Evolutionary conservation across 1,140 invertebrate genomes (phyloP).

Genomic region (Oryctes rhinoceros): DNA sequence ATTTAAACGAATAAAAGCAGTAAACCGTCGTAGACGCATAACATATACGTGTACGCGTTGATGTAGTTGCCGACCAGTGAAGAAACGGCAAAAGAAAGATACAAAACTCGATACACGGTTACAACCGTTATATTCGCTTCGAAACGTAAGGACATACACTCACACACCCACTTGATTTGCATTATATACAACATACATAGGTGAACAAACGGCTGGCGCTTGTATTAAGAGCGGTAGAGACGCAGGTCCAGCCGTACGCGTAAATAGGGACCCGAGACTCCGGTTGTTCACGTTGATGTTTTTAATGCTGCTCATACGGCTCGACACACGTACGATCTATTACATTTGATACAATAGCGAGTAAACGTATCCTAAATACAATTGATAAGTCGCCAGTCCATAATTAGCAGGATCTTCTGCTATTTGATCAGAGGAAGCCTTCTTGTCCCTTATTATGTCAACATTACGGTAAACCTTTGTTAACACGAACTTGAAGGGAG

Average conservation of each 20-base stretch:
- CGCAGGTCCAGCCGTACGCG: background rate
- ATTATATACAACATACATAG: slow-evolving; percentile 2
- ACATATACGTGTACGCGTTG: too few species aligned
- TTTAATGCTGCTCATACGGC: background rate
- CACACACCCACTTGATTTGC: slow-evolving; percentile 17
- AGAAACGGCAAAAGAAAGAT: background rate
- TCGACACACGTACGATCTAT: background rate
- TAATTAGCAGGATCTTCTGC: too few species aligned
- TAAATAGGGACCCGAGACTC: background rate
- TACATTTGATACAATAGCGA: background rate
- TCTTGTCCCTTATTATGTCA: too few species aligned
- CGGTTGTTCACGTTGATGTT: background rate
- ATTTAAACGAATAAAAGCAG: too few species aligned
- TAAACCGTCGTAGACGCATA: too few species aligned
- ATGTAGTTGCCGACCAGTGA: background rate
- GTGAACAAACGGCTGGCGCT: slow-evolving; percentile 6
- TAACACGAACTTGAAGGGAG: too few species aligned
- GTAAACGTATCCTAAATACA: background rate
- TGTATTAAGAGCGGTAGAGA: slow-evolving; percentile 2
- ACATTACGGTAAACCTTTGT: too few species aligned
- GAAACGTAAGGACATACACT: slow-evolving; percentile 13
- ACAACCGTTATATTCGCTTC: background rate
- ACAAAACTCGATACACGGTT: slow-evolving; percentile 1
- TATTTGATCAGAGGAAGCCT: too few species aligned
- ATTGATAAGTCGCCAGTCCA: background rate